Percentiles rank a stretch among this genome's conserved stretches.
These are phyloP conservation scores for Tupiocoris notatus DNA, from an alignment of 2,888 invertebrate species.

Conservation along the genomic window DNA sequence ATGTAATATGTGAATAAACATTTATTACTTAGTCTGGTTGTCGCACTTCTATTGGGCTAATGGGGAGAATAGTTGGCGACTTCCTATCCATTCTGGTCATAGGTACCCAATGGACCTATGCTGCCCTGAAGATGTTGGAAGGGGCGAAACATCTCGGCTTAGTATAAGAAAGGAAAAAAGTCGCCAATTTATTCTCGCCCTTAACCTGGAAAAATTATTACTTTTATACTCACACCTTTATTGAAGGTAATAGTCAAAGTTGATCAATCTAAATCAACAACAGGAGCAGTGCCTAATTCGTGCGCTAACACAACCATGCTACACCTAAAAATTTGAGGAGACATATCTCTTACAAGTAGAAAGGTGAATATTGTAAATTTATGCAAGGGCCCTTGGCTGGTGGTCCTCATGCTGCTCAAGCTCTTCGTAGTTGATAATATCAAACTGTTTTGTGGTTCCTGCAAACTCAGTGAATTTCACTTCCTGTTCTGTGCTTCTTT, in stretches of 20 bases:
- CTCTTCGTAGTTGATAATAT: slow-evolving; percentile 44
- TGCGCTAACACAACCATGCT: not conserved
- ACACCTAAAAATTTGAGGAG: not conserved
- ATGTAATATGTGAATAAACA: too few relatives aligned
- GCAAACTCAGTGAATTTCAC: slow-evolving; percentile 74
- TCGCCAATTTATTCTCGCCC: too few relatives aligned
- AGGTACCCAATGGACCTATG: too few relatives aligned
- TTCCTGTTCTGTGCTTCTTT: slow-evolving; percentile 58
- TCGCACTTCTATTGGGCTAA: too few relatives aligned
- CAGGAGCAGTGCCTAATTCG: not conserved
- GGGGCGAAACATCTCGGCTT: too few relatives aligned
- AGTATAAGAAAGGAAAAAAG: too few relatives aligned
- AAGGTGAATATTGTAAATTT: slow-evolving; percentile 4
- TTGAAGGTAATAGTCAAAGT: not conserved
- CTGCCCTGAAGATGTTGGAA: too few relatives aligned
- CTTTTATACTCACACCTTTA: not conserved
- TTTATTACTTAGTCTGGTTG: too few relatives aligned
- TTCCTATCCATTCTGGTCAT: too few relatives aligned
- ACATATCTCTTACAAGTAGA: not conserved
- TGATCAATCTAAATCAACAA: not conserved
- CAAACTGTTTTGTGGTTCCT: slow-evolving; percentile 60
- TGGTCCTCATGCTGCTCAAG: slow-evolving; percentile 43
- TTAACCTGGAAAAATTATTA: too few relatives aligned
- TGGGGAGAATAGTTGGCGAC: too few relatives aligned
- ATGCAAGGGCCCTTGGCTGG: slow-evolving; percentile 44